Base-by-base conservation (phyloP, 2,797 vertebrate species). In the Rhyacichthys aspro region DNA sequence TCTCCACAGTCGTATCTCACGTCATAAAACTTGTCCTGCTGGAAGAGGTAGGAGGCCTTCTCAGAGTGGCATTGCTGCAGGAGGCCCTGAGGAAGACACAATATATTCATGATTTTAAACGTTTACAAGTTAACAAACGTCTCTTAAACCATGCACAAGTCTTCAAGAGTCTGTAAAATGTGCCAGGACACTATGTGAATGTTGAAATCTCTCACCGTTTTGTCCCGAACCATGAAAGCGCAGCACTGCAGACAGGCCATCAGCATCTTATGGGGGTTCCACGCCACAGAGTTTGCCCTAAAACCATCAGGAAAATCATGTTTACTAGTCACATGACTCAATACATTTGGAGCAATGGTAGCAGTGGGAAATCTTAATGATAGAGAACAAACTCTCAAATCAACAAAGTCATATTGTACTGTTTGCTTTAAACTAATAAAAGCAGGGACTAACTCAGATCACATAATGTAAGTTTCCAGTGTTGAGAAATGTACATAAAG, bases 241-340 rank as follows among this genome's bases (percentile, higher is more conserved):
- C 90, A 95, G 82, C 94, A 95, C 79, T 95, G 94, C 68, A 95
- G 89, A 54, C 92, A 90, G 2, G 93, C 92, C 93, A 94, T 92
- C 58, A 96, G 78, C 95, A 95, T 95, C 84, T 94, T 95, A 79
- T 94, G 94, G 18, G 94, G 94, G 85, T 95, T 95, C 93, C 94
- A 95, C 50, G 93, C 93, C 3, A 95, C 94, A 6, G 94, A 95
- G 81, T 93, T 83, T 28, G 91, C 92, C 78, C 94, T 95, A 56
- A 44, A 42, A 60, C 32, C 50, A 48, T 37, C 2, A 71, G 15
- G 17, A 12, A 8, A 23, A n/a, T n/a, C n/a, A n/a, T n/a, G n/a
- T n/a, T n/a, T 11, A 60, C 48, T 46, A 1, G 23, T 28, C 23
- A 28, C 7, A 28, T 28, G 4, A 1, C 4, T 28, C 1, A 3